Evolutionary conservation across 2,113 vertebrate species (phyloP), one percentile per base, ranked within the genome.

Genomic region (Xiphophorus maculatus): DNA sequence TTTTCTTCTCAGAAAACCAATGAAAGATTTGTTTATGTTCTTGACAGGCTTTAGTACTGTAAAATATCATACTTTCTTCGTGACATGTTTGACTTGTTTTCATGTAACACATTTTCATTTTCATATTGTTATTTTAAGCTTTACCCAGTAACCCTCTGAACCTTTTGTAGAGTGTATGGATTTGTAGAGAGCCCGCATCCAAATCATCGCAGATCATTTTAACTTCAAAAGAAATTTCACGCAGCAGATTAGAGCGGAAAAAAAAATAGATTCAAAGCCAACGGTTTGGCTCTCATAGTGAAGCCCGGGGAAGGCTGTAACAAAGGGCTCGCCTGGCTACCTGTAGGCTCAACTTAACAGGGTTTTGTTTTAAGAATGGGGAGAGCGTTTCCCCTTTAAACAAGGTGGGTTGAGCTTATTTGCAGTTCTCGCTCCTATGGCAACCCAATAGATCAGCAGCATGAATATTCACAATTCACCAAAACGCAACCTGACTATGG

Each of bases 341-440:
- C 88, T 93, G 89, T 87, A 84, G 84, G 76, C 87, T 54, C 44
- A 84, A 89, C 77, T 76, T 87, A 27, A 69, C 63, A 30, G 81
- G 73, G 22, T 70, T 78, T 81, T 66, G 63, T 88, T 93, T 93
- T 92, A 92, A 93, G 91, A 93, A 93, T 93, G 93, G 87, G 81
- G 74, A 79, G 87, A 83, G 81, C 86, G 77, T 90, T 58, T 87
- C 87, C 90, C 93, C 92, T 93, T 97, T 97, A 96, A 97, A 95
- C 94, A 92, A 96, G 95, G 96, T 96, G 95, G 96, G 96, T 95
- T 93, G 95, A 94, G 95, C 95, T 84, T 94, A 94, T 89, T 94
- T 95, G 94, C 95, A 88, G 93, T 93, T 93, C 92, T 90, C 93
- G 96, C 96, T 98, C 93, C 97, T 97, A 97, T 97, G 96, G 96